A percentile compares a stretch with the other conserved stretches of the same genome.
Evolutionary conservation across 2,888 invertebrate species (phyloP).

Genomic region (Agrotis clavis): DNA sequence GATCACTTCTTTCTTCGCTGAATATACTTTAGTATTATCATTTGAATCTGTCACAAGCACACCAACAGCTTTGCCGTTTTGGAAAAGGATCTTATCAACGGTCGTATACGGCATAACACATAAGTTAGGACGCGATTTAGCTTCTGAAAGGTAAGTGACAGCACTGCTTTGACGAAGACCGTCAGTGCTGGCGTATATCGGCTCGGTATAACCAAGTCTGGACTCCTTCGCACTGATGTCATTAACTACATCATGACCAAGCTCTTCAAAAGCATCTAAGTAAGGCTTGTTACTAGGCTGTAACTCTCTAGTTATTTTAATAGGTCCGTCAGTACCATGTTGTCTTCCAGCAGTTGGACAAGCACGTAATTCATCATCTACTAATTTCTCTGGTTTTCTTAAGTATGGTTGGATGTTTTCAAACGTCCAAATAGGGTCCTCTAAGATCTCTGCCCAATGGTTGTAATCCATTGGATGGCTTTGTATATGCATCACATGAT

Average conservation of each 20-base stretch:
- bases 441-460: slow-evolving; percentile 33
- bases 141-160: slow-evolving; percentile 59
- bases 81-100: slow-evolving; percentile 67
- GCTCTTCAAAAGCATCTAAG: slow-evolving; percentile 45
- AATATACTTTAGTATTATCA: slow-evolving; percentile 50
- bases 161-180: slow-evolving; percentile 66
- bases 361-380: slow-evolving; percentile 28
- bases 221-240: slow-evolving; percentile 64
- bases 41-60: slow-evolving; percentile 55
- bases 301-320: slow-evolving; percentile 51
- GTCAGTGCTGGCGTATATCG: slow-evolving; percentile 58
- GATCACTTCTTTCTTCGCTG: slow-evolving; percentile 68
- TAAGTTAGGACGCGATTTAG: slow-evolving; percentile 64
- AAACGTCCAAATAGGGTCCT: slow-evolving; percentile 45
- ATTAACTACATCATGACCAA: slow-evolving; percentile 40
- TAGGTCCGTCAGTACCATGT: slow-evolving; percentile 57
- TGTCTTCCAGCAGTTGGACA: slow-evolving; percentile 25
- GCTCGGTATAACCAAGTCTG: slow-evolving; percentile 61
- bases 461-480: slow-evolving; percentile 29
- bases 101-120: slow-evolving; percentile 61
- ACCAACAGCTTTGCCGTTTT: slow-evolving; percentile 64
- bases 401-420: slow-evolving; percentile 39
- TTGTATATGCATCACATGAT: slow-evolving; percentile 36
- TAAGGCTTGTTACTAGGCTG: neutral
- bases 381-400: slow-evolving; percentile 51